A percentile compares a stretch with the other conserved stretches of the same genome.
phyloP scores from a whole-genome alignment of 1,140 invertebrate species.

The Zaprionus ghesquierei region DNA sequence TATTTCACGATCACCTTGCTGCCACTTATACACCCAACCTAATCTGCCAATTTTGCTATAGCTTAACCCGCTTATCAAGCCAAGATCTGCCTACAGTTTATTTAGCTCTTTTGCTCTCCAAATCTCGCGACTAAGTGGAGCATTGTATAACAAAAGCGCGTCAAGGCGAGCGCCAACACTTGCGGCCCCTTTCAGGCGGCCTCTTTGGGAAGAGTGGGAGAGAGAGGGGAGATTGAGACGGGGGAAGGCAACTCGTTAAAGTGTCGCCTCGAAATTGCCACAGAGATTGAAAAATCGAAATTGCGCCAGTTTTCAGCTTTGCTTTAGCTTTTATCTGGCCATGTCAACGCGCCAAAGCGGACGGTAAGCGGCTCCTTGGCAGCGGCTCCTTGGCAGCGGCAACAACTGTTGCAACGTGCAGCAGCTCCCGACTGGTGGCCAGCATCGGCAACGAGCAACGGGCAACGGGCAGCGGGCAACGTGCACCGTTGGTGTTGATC shows the following conservation, averaged over 20 bases:
- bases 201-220: neutral
- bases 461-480: constrained; percentile 29
- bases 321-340: constrained; percentile 61
- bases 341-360: constrained; percentile 67
- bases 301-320: constrained; percentile 65
- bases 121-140: neutral
- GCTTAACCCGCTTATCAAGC: neutral
- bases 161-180: constrained; percentile 47
- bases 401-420: constrained; percentile 5
- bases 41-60: neutral
- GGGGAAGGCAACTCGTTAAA: constrained; percentile 45
- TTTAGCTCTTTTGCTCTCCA: neutral
- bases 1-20: neutral
- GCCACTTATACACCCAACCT: neutral
- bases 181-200: neutral
- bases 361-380: constrained; percentile 69
- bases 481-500: constrained; percentile 60
- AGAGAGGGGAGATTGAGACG: neutral
- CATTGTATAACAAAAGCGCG: constrained; percentile 63
- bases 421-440: neutral
- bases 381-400: constrained; percentile 8
- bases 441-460: neutral
- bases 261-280: constrained; percentile 67
- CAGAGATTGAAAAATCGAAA: constrained; percentile 46
- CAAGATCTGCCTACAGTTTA: neutral